Conservation (phyloP, 2,888 invertebrate genomes). For the Athetis lepigone region DNA sequence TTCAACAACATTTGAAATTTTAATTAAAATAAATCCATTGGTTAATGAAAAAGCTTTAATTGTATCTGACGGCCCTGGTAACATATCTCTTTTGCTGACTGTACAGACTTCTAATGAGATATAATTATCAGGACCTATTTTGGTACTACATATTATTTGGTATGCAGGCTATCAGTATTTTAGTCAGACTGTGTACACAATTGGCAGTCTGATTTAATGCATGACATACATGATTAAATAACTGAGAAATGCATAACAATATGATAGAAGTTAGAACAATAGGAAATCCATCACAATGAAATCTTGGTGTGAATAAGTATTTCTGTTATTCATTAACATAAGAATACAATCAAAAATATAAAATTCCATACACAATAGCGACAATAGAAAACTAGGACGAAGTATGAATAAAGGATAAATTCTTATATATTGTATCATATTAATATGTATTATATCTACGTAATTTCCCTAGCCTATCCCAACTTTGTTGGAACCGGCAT, state of each 20-base stretch:
- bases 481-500: no score
- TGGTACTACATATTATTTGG: constrained; percentile 17
- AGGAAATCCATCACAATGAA: constrained; percentile 20
- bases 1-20: no score
- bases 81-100: background rate
- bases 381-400: background rate
- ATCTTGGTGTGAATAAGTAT: constrained; percentile 17
- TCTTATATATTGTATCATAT: background rate
- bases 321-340: constrained; percentile 32
- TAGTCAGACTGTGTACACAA: background rate
- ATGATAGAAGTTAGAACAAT: constrained; percentile 29
- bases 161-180: constrained; percentile 1
- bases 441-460: no score
- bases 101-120: background rate
- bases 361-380: background rate
- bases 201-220: constrained; percentile 7
- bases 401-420: background rate
- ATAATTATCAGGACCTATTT: constrained; percentile 16
- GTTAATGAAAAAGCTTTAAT: no score
- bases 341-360: constrained; percentile 20
- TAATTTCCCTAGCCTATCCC: no score
- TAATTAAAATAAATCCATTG: no score
- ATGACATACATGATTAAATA: constrained; percentile 20
- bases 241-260: constrained; percentile 5
- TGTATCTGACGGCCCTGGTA: no score